phyloP scores from a whole-genome alignment of 2,113 vertebrate species.

The Hyla sarda region DNA sequence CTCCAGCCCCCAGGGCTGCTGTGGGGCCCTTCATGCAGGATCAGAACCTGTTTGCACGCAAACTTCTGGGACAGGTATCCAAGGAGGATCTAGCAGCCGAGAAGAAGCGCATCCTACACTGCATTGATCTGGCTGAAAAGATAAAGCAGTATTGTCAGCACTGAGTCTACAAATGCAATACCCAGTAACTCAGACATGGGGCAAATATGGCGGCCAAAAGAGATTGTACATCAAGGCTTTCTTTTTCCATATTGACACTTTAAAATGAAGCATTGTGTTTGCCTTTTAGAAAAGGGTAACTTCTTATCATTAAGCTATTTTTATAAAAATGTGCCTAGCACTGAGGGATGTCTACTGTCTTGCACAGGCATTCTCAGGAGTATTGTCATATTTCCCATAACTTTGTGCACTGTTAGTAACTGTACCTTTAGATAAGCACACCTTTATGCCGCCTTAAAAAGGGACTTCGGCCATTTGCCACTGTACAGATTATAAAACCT shows the following conservation, averaged over 20 bases:
- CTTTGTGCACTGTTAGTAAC: no score
- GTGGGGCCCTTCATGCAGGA: conserved; percentile 94
- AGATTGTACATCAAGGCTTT: not conserved
- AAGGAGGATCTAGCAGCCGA: conserved; percentile 78
- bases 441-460: no score
- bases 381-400: no score
- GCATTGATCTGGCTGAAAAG: conserved; percentile 80
- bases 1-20: conserved; percentile 70
- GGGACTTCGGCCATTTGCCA: no score
- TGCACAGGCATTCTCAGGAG: no score
- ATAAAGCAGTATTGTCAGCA: conserved; percentile 76
- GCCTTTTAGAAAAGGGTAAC: not conserved
- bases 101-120: conserved; percentile 80
- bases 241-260: not conserved
- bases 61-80: conserved; percentile 80
- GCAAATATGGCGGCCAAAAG: not conserved
- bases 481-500: no score
- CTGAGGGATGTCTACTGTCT: no score
- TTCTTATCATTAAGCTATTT: not conserved
- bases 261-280: not conserved
- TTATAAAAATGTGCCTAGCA: no score
- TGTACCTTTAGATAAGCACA: no score
- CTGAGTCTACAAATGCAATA: not conserved
- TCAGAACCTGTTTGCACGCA: conserved; percentile 83
- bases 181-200: not conserved